Conservation (phyloP, 2,888 invertebrate species). For the Globia sparganii region DNA sequence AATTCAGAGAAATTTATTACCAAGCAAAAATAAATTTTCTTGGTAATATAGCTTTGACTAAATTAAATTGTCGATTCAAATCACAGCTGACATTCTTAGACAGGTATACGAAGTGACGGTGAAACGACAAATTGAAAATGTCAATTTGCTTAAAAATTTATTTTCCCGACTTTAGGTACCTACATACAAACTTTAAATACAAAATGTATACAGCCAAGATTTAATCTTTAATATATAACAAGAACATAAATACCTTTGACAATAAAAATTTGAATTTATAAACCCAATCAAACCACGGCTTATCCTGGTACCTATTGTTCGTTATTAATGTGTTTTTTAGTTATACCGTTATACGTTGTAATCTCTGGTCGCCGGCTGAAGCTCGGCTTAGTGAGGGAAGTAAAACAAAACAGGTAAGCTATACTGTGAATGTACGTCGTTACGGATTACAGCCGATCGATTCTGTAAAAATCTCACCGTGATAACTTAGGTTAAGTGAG, state of each 20-base stretch:
- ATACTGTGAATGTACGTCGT: background rate
- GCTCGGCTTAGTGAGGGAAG: constrained; percentile 35
- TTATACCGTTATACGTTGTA: constrained; percentile 12
- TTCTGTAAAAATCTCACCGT: no score
- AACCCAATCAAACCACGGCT: background rate
- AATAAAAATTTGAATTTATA: background rate
- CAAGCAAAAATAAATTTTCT: no score
- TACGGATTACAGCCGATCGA: background rate
- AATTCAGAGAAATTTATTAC: background rate
- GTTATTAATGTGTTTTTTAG: constrained; percentile 12
- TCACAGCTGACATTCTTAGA: no score
- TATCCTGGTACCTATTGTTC: constrained; percentile 22
- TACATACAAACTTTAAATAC: background rate
- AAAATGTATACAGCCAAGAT: background rate
- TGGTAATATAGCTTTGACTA: no score
- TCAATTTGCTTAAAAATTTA: no score
- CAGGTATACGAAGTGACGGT: no score
- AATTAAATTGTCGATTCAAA: no score
- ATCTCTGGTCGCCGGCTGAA: background rate
- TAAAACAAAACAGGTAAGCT: constrained; percentile 24
- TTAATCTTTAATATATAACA: no score
- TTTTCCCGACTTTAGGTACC: background rate
- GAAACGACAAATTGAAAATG: no score
- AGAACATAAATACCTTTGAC: background rate
- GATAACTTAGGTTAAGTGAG: no score